Evolutionary conservation across 2,113 vertebrate species (phyloP).

Genomic region (Muscicapa adusta): DNA sequence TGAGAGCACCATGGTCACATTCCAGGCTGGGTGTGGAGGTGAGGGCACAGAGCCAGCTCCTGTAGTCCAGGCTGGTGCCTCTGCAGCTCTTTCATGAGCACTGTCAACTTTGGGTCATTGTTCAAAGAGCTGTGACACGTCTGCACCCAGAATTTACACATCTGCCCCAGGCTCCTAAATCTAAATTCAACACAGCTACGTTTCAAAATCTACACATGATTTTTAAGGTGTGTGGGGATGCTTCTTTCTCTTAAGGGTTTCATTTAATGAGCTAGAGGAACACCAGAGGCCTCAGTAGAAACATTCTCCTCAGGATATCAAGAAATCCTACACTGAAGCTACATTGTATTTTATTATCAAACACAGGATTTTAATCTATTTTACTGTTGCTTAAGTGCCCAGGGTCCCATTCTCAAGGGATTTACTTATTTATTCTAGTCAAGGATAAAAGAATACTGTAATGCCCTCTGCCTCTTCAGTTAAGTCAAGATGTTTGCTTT

Average conservation of each 20-base stretch:
- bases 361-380: slow-evolving; percentile 18
- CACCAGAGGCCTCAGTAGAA: background rate
- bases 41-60: fast-evolving
- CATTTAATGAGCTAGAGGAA: background rate
- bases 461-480: background rate
- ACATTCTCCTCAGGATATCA: background rate
- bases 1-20: fast-evolving
- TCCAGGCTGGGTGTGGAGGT: background rate
- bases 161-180: background rate
- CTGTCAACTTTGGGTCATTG: fast-evolving
- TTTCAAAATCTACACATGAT: background rate
- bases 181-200: background rate
- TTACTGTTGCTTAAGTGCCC: slow-evolving; percentile 10
- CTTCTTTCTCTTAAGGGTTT: background rate
- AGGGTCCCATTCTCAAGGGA: background rate
- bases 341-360: slow-evolving; percentile 13
- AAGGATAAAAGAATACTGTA: slow-evolving; percentile 29
- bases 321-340: background rate
- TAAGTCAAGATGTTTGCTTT: slow-evolving; percentile 29
- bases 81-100: background rate
- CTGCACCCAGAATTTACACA: background rate
- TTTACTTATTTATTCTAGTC: slow-evolving; percentile 24
- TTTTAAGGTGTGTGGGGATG: background rate
- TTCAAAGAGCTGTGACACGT: background rate
- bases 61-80: background rate